Evolutionary conservation across 2,888 invertebrate genomes (phyloP), one percentile per base, ranked within the genome.

Genomic region (Trichogramma evanescens): DNA sequence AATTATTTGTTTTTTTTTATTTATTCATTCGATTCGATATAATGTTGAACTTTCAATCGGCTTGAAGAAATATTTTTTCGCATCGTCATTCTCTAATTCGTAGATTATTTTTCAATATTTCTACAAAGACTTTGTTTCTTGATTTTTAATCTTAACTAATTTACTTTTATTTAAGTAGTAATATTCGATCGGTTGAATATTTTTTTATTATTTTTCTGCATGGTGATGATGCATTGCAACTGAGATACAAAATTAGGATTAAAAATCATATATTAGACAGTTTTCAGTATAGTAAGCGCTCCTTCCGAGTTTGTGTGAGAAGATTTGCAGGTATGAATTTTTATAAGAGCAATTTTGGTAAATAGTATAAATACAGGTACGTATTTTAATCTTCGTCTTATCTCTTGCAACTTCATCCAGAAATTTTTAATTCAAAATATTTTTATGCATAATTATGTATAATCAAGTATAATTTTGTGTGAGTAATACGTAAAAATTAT

Each of bases 281-380:
- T 61, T 61, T 61, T 51, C 57, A 61, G 57, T 57, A 57, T 50
- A n/a, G 7, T 50, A 54, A 50, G 45, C 44, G 50, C 46, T 54
- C 26, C 50, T 61, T 54, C 51, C 46, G 51, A 57, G 44, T 42
- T 61, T 26, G 26, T 26, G 26, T 61, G 50, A 42, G 48, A 50
- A 50, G 57, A 41, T 26, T 53, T 38, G 13, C 40, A 51, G 50
- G 54, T 50, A 58, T 58, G 49, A 57, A 44, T 58, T 44, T 48
- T 5, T 55, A 52, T 51, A 44, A 50, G 41, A 26, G 26, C 26
- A 26, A 55, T 49, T 62, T 55, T 58, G 49, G 52, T 49, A 55
- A 58, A 26, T 26, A 3, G 26, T 55, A 58, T 52, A 49, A 46
- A 5, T 51, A n/a, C 41, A 62, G 62, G 62, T 62, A 62, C 6